phyloP scores from a whole-genome alignment of 2,113 vertebrate genomes.

The Trichechus manatus region DNA sequence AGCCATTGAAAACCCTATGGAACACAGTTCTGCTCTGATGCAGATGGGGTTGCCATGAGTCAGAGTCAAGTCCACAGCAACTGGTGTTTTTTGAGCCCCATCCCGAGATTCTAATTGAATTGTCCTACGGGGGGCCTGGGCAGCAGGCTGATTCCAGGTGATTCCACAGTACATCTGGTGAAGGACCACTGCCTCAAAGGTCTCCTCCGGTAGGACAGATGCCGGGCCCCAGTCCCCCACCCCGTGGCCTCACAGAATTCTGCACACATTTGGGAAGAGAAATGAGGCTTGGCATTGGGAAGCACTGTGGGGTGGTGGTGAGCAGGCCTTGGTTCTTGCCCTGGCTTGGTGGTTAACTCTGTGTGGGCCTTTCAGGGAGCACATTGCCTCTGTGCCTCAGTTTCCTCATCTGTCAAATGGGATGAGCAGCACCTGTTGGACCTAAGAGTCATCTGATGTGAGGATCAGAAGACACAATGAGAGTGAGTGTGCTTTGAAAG shows the following conservation, averaged over 20 bases:
- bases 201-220: not conserved
- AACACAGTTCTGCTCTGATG: not conserved
- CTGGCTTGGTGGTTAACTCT: not conserved
- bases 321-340: not conserved
- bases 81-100: not conserved
- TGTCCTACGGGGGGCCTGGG: not conserved
- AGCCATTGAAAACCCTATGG: too few relatives aligned
- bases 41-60: not conserved
- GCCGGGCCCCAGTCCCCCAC: accelerated
- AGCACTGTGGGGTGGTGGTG: not conserved
- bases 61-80: not conserved
- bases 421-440: not conserved
- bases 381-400: not conserved
- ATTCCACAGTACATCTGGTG: not conserved
- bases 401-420: not conserved
- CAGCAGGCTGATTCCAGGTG: not conserved
- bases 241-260: not conserved
- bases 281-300: not conserved
- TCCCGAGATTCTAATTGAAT: not conserved
- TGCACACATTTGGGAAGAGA: not conserved
- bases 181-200: not conserved
- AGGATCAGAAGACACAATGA: not conserved
- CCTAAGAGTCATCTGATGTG: not conserved
- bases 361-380: not conserved
- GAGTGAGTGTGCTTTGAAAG: not conserved